These are phyloP conservation scores for Chorisops tibialis DNA, from an alignment of 2,888 invertebrate species.

Conservation along the genomic window DNA sequence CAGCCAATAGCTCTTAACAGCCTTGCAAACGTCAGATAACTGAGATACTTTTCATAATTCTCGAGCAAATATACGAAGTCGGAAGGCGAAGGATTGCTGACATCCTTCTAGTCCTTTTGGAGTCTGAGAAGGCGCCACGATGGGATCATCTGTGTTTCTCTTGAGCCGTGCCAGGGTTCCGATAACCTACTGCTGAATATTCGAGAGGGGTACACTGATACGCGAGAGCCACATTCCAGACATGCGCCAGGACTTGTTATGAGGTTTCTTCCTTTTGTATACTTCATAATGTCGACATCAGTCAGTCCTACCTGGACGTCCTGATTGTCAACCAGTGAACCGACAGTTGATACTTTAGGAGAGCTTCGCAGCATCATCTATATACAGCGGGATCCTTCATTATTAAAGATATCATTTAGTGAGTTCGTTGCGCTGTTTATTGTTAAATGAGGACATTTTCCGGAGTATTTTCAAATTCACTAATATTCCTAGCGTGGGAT, in stretches of 20 bases:
- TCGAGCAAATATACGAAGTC: slow-evolving; percentile 16
- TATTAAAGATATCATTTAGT: too few species aligned
- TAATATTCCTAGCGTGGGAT: too few species aligned
- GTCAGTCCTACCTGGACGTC: slow-evolving; percentile 1
- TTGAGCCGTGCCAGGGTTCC: slow-evolving; percentile 1
- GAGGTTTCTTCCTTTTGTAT: too few species aligned
- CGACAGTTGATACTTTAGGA: too few species aligned
- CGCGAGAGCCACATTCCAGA: background rate
- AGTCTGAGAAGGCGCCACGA: slow-evolving; percentile 3
- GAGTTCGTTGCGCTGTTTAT: too few species aligned
- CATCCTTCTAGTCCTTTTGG: slow-evolving; percentile 1
- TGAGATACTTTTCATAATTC: slow-evolving; percentile 14
- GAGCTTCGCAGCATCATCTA: too few species aligned
- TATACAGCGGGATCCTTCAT: too few species aligned
- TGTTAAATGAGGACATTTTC: too few species aligned
- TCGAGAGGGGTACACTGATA: background rate
- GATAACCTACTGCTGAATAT: slow-evolving; percentile 20
- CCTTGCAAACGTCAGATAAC: slow-evolving; percentile 28
- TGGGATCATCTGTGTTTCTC: background rate
- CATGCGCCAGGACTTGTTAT: slow-evolving; percentile 11
- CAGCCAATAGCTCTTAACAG: slow-evolving; percentile 7
- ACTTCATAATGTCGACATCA: too few species aligned
- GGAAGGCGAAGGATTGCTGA: slow-evolving; percentile 3
- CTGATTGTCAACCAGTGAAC: too few species aligned
- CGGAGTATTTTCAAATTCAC: too few species aligned